phyloP scores from a whole-genome alignment of 2,797 vertebrate species.

The Aphelocoma californica region DNA sequence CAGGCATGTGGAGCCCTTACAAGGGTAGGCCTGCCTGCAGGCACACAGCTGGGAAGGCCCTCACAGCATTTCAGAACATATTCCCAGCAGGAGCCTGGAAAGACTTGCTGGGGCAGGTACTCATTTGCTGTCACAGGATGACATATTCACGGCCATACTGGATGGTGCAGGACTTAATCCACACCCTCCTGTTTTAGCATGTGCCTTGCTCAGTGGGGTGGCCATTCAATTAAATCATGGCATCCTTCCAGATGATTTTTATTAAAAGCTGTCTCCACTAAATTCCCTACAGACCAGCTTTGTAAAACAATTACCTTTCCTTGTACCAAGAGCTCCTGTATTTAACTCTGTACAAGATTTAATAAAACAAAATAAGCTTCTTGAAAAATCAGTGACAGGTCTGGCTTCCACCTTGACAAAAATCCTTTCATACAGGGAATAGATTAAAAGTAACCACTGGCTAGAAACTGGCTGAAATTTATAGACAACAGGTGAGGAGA shows the following conservation, averaged over 20 bases:
- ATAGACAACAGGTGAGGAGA: neutral
- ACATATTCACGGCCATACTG: neutral
- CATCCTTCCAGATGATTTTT: neutral
- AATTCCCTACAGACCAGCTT: neutral
- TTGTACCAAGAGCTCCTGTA: neutral
- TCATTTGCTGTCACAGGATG: neutral
- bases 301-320: neutral
- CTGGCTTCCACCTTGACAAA: neutral
- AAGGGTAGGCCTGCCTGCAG: neutral
- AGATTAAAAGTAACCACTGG: neutral
- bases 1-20: fast-evolving
- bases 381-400: neutral
- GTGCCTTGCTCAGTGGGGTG: neutral
- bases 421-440: neutral
- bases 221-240: neutral
- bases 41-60: neutral
- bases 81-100: neutral
- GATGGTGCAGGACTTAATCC: neutral
- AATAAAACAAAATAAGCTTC: neutral
- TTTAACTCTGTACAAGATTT: neutral
- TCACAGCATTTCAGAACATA: neutral
- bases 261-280: neutral
- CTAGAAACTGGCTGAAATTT: neutral
- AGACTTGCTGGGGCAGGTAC: neutral
- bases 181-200: neutral